Conservation (phyloP, 2,113 vertebrate species). For the Cyphomyrus plagiostoma region DNA sequence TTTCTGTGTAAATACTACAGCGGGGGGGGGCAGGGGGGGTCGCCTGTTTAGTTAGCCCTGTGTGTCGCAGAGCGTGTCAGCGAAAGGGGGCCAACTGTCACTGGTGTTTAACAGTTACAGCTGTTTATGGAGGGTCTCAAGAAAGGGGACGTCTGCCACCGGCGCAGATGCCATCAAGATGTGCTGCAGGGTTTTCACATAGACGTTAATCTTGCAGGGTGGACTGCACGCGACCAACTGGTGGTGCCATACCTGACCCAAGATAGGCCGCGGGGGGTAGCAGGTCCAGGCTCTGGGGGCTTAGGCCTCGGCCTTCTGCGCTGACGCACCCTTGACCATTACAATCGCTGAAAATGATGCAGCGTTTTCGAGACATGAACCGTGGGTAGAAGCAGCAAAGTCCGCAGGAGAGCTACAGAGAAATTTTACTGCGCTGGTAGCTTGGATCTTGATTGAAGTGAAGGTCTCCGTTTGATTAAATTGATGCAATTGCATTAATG, state of each 20-base stretch:
- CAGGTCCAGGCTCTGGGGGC: background rate
- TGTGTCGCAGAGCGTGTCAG: slow-evolving; percentile 30
- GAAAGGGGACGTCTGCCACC: slow-evolving; percentile 20
- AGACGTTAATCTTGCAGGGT: background rate
- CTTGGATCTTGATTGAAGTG: background rate
- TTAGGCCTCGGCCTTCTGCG: background rate
- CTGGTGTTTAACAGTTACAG: slow-evolving; percentile 35
- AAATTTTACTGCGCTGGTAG: background rate
- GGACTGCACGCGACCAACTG: background rate
- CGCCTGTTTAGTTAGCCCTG: slow-evolving; percentile 31
- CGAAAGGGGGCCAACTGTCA: slow-evolving; percentile 27
- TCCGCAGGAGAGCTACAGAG: background rate
- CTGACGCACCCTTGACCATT: background rate
- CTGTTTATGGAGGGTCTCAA: slow-evolving; percentile 24
- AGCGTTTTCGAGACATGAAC: background rate
- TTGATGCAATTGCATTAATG: background rate
- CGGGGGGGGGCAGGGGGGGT: slow-evolving; percentile 23
- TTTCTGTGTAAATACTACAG: slow-evolving; percentile 19
- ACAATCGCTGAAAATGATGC: background rate
- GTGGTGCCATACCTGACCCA: background rate
- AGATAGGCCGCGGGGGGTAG: slow-evolving; percentile 19
- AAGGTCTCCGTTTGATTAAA: background rate
- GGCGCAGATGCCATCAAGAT: slow-evolving; percentile 22
- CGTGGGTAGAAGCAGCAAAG: background rate
- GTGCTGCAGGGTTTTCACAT: slow-evolving; percentile 9